A percentile compares a stretch with the other conserved stretches of the same genome.
These are phyloP conservation scores for Brevimyrus niger DNA, from an alignment of 2,113 vertebrate genomes.

Conservation along the genomic window DNA sequence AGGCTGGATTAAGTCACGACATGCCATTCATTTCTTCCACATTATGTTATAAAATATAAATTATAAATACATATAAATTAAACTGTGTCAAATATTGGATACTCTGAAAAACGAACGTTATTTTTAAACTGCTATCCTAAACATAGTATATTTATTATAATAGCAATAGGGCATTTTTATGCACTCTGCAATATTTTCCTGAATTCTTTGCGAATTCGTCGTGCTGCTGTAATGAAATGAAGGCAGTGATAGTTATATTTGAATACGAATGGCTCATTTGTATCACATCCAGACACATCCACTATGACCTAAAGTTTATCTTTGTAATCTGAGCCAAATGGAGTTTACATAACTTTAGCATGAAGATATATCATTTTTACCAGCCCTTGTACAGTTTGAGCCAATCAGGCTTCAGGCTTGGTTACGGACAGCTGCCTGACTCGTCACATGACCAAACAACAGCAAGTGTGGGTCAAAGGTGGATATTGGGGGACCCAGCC, in stretches of 20 bases:
- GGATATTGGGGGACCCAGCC: neutral
- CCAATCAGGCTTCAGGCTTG: neutral
- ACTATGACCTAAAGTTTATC: too few relatives aligned
- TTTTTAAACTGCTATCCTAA: neutral
- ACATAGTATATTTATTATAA: neutral
- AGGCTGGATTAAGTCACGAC: neutral
- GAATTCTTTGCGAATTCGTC: neutral
- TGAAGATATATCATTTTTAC: slow-evolving; percentile 62
- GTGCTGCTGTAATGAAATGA: neutral
- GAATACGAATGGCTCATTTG: neutral
- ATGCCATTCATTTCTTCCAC: neutral
- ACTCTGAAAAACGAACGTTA: neutral
- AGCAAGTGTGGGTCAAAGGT: neutral
- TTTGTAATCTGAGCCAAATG: too few relatives aligned
- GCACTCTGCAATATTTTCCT: neutral
- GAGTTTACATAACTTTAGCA: slow-evolving; percentile 55
- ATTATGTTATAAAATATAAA: neutral
- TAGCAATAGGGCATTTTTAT: neutral
- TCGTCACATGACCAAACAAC: neutral
- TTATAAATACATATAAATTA: neutral
- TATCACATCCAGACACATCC: neutral
- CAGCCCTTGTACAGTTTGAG: slow-evolving; percentile 32
- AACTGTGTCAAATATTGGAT: neutral
- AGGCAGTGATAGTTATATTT: neutral
- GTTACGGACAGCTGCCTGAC: neutral